Conservation (phyloP, 1,140 invertebrate species). For the Aphaenogaster floridana region DNA sequence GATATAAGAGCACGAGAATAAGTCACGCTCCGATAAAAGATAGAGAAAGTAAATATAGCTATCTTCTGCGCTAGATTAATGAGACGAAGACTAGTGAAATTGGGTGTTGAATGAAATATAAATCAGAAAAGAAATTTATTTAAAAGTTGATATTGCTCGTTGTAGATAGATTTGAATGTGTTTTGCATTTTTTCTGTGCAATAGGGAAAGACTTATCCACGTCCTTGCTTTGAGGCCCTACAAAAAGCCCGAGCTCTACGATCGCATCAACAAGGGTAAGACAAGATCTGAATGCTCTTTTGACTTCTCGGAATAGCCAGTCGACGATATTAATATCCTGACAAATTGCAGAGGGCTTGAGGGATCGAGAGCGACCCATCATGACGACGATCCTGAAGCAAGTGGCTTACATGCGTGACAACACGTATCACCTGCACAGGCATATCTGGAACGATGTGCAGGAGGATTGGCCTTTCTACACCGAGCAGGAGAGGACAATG, state of each 20-base stretch:
- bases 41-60: not conserved
- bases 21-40: not conserved
- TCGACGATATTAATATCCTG: not conserved
- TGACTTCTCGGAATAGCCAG: not conserved
- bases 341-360: slow-evolving; percentile 91
- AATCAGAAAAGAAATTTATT: not conserved
- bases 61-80: not conserved
- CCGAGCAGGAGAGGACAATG: slow-evolving; percentile 94
- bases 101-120: not conserved
- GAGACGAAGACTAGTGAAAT: not conserved
- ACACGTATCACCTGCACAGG: slow-evolving; percentile 94
- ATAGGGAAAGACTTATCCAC: slow-evolving; percentile 96
- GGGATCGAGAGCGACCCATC: slow-evolving; percentile 93
- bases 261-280: slow-evolving; percentile 92
- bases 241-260: slow-evolving; percentile 96
- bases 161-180: not conserved
- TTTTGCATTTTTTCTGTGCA: slow-evolving; percentile 80
- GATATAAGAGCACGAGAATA: not conserved
- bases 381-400: slow-evolving; percentile 92
- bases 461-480: slow-evolving; percentile 97
- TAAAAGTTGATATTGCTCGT: not conserved
- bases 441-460: slow-evolving; percentile 97
- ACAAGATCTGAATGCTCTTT: not conserved
- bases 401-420: slow-evolving; percentile 94
- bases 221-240: slow-evolving; percentile 96